These are phyloP conservation scores for Prorops nasuta DNA, from an alignment of 1,140 invertebrate species.

Conservation along the genomic window DNA sequence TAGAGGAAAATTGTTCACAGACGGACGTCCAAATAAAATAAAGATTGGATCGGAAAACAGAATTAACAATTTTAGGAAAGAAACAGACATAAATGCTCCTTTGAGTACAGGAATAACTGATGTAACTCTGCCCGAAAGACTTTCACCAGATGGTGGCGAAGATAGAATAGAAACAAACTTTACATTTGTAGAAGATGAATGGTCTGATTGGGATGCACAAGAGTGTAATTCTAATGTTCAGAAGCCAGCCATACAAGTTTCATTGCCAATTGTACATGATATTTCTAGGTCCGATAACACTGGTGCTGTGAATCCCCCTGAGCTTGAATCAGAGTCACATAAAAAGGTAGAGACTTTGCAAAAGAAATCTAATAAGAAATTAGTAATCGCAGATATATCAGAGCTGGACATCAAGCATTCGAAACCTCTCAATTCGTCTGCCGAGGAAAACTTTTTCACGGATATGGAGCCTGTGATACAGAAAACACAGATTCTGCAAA, in stretches of 20 bases:
- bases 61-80: not conserved
- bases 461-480: constrained; percentile 83
- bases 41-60: constrained; percentile 4
- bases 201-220: constrained; percentile 76
- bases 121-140: constrained; percentile 65
- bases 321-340: not conserved
- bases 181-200: constrained; percentile 57
- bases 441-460: constrained; percentile 70
- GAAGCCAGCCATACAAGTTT: not conserved
- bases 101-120: constrained; percentile 2
- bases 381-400: constrained; percentile 63
- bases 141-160: constrained; percentile 79
- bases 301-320: not conserved
- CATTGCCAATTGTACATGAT: not conserved
- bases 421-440: constrained; percentile 49
- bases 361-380: constrained; percentile 41
- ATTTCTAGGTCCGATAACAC: not conserved
- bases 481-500: constrained; percentile 57
- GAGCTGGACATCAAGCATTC: constrained; percentile 75
- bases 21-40: constrained; percentile 68
- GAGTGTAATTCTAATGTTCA: constrained; percentile 32
- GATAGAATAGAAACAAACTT: constrained; percentile 60
- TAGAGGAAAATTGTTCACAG: constrained; percentile 75
- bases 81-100: not conserved
- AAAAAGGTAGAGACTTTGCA: not conserved